phyloP scores from a whole-genome alignment of 2,797 vertebrate species.

The Bradypus variegatus region DNA sequence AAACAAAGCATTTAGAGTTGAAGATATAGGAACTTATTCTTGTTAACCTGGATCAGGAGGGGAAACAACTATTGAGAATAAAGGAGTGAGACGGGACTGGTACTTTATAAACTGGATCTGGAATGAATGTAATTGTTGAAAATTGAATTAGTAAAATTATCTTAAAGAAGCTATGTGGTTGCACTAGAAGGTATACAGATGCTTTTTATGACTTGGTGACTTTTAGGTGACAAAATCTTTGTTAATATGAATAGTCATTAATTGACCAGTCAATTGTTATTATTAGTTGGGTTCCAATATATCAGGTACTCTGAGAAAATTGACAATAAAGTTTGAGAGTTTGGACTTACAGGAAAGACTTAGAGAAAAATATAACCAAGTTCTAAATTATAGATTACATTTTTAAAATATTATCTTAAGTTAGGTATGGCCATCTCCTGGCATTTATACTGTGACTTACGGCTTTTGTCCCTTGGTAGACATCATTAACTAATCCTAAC shows the following conservation, averaged over 20 bases:
- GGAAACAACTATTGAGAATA: neutral
- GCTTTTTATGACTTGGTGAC: neutral
- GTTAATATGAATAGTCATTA: neutral
- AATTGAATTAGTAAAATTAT: neutral
- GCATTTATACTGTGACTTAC: too few species aligned
- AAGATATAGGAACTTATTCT: neutral
- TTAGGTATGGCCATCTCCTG: neutral
- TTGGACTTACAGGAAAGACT: neutral
- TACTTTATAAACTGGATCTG: neutral
- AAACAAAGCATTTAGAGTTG: neutral
- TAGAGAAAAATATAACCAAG: neutral
- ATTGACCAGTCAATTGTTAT: neutral
- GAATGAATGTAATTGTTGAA: neutral
- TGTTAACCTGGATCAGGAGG: neutral
- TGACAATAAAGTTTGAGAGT: neutral
- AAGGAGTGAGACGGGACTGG: neutral
- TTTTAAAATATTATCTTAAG: neutral
- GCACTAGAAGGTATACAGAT: neutral
- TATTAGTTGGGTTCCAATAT: neutral
- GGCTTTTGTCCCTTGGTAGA: neutral
- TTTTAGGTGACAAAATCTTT: neutral
- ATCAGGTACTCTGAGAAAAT: neutral
- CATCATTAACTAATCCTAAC: neutral
- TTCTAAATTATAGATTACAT: neutral
- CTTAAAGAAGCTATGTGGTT: neutral